Evolutionary conservation across 2,113 vertebrate genomes (phyloP).

Genomic region (Tupaia chinensis): DNA sequence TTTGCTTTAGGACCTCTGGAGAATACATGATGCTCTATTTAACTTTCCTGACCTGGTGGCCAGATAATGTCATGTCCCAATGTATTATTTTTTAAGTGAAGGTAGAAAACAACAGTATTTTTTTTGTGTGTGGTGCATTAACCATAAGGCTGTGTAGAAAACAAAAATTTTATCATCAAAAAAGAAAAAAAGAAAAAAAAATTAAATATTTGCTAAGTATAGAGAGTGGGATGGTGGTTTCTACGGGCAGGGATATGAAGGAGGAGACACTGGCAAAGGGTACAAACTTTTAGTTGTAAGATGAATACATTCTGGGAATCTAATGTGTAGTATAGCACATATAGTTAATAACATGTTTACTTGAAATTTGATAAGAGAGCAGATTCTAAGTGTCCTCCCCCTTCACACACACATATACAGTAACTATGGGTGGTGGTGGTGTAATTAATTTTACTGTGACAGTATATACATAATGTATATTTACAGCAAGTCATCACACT

Average conservation of each 20-base stretch:
- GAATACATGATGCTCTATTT: conserved; percentile 87
- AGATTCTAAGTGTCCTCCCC: background rate
- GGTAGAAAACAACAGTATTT: conserved; percentile 13
- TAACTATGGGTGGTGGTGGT: background rate
- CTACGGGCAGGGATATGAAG: background rate
- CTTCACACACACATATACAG: background rate
- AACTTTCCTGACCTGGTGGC: conserved; percentile 84
- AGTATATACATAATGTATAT: background rate
- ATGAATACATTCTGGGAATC: background rate
- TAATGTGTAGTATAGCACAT: background rate
- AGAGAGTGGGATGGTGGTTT: background rate
- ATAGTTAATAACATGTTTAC: background rate
- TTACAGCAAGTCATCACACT: background rate
- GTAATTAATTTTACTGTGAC: background rate
- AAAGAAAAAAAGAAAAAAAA: no score
- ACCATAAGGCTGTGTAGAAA: background rate
- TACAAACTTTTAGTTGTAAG: background rate
- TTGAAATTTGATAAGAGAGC: background rate
- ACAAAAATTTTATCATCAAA: no score
- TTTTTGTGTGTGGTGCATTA: background rate
- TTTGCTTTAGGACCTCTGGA: conserved; percentile 92
- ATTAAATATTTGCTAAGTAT: background rate
- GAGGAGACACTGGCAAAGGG: background rate
- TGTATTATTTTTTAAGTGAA: conserved; percentile 36
- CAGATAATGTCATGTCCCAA: conserved; percentile 81